Evolutionary conservation across 2,888 invertebrate genomes (phyloP), one percentile per base, ranked within the genome.

Genomic region (Clunio marinus): DNA sequence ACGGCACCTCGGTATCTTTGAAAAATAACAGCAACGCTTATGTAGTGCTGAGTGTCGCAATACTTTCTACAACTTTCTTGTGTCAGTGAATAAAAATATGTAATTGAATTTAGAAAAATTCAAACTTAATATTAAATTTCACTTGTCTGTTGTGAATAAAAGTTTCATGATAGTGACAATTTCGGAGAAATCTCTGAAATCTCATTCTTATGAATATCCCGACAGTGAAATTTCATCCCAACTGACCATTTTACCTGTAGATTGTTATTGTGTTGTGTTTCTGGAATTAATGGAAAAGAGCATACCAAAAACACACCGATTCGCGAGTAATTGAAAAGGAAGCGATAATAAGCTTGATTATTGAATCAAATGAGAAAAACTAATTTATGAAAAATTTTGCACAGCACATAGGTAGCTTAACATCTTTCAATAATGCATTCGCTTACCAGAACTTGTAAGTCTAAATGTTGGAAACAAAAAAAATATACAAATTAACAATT

Each of bases 261-360:
- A 68, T 37, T 20, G 66, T 65, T 46, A 32, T 88, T 89, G 89
- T 90, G 89, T 88, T 89, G 89, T 89, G 89, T 88, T 88, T 88
- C 86, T 83, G 86, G 86, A 87, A 86, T 88, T 80, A 51, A 81
- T 69, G 89, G 89, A 89, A 89, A 89, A 89, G 89, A 88, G 89
- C 89, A 88, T 87, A 88, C 86, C 85, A 86, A 87, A 88, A 87
- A 87, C 88, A 89, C 89, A 88, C 89, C 89, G 88, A 86, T 82
- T 66, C 66, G 22, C 22, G 25, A 17, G 25, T 55, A 45, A 28
- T 66, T 25, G 66, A 66, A 66, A 51, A 32, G 35, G 57, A 24
- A 57, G 15, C 2, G 57, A 57, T 4, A 32, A 32, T n/a, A n/a
- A n/a, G n/a, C n/a, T n/a, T n/a, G n/a, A n/a, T n/a, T n/a, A n/a